Conservation (phyloP, 1,140 invertebrate species). For the Macrocentrus cingulum region DNA sequence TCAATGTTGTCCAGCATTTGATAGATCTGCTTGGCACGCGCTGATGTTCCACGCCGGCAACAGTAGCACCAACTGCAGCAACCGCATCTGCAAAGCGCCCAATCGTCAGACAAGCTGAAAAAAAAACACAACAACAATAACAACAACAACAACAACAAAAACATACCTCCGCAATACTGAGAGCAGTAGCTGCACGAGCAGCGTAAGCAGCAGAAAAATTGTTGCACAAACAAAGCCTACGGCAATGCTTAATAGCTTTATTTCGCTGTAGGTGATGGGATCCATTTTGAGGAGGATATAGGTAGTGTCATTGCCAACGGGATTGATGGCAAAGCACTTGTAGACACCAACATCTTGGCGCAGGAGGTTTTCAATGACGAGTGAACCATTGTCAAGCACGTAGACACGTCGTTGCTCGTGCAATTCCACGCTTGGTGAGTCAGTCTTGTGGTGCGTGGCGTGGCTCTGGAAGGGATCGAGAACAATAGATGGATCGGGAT, state of each 20-base stretch:
- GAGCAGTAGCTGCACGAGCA: slow-evolving; percentile 74
- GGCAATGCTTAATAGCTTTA: slow-evolving; percentile 81
- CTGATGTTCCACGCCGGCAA: slow-evolving; percentile 66
- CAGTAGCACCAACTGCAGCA: slow-evolving; percentile 63
- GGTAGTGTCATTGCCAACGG: slow-evolving; percentile 73
- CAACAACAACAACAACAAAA: slow-evolving; percentile 8
- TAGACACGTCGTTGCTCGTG: slow-evolving; percentile 47
- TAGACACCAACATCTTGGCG: slow-evolving; percentile 85
- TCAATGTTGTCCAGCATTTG: slow-evolving; percentile 87
- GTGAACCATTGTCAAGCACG: slow-evolving; percentile 68
- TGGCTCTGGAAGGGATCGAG: slow-evolving; percentile 69
- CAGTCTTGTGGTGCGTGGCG: slow-evolving; percentile 39
- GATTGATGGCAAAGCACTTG: slow-evolving; percentile 82
- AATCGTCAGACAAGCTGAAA: background rate
- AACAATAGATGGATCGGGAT: slow-evolving; percentile 67
- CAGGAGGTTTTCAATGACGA: slow-evolving; percentile 67
- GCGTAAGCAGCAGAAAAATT: slow-evolving; percentile 76
- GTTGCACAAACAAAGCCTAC: slow-evolving; percentile 78
- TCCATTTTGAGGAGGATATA: slow-evolving; percentile 77
- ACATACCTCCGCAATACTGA: slow-evolving; percentile 73
- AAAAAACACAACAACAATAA: background rate
- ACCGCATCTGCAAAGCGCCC: background rate
- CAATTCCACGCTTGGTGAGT: slow-evolving; percentile 12
- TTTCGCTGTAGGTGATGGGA: slow-evolving; percentile 76
- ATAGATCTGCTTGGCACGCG: slow-evolving; percentile 79